Evolutionary conservation across 2,888 invertebrate species (phyloP).

Genomic region (Ariolimax columbianus): DNA sequence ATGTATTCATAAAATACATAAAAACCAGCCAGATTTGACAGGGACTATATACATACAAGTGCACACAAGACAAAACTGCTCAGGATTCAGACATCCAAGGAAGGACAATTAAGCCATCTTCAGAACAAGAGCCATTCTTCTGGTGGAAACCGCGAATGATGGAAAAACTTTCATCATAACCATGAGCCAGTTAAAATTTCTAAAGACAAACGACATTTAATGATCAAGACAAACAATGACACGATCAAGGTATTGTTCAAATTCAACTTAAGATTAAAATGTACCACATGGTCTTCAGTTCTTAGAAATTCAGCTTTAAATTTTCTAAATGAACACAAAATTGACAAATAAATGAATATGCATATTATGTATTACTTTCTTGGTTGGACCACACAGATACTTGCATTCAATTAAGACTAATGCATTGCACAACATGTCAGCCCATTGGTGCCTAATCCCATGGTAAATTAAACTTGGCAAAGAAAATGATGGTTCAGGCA

Average conservation of each 20-base stretch:
- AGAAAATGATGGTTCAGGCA: too few species aligned
- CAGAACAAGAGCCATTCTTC: slow-evolving; percentile 42
- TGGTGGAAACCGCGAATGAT: slow-evolving; percentile 63
- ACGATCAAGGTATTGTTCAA: too few species aligned
- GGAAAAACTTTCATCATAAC: slow-evolving; percentile 51
- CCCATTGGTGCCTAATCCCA: too few species aligned
- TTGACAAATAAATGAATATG: background rate
- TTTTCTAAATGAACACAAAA: background rate
- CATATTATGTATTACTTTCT: background rate
- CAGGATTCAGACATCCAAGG: slow-evolving; percentile 51
- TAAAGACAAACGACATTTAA: background rate
- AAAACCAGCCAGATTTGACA: background rate
- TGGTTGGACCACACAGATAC: too few species aligned
- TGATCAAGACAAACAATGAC: too few species aligned
- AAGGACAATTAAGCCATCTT: slow-evolving; percentile 16
- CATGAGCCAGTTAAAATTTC: slow-evolving; percentile 28
- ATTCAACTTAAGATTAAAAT: too few species aligned
- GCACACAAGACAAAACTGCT: background rate
- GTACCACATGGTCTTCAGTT: too few species aligned
- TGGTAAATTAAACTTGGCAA: too few species aligned
- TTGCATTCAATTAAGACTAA: too few species aligned
- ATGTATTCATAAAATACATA: background rate
- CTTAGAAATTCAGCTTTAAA: background rate
- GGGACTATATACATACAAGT: background rate
- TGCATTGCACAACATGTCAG: too few species aligned